Conservation (phyloP, 1,140 invertebrate genomes). For the Microplitis mediator region DNA sequence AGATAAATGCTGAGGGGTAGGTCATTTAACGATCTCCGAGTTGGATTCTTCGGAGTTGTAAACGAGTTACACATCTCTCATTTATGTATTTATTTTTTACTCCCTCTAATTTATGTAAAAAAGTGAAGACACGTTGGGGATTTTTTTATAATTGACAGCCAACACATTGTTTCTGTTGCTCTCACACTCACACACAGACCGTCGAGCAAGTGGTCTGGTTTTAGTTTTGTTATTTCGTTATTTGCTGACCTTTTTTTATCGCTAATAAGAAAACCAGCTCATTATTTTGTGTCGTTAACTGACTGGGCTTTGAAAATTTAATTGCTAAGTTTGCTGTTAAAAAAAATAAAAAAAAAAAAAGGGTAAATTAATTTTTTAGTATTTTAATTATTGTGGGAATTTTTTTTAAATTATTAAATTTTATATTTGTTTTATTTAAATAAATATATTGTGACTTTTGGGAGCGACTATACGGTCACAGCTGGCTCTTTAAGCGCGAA, state of each 20-base stretch:
- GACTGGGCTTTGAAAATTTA: conserved; percentile 24
- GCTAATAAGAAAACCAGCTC: background rate
- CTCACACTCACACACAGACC: conserved; percentile 2
- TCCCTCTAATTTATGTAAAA: background rate
- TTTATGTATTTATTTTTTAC: conserved; percentile 22
- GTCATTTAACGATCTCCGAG: conserved; percentile 44
- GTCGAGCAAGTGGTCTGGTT: background rate
- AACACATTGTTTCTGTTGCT: conserved; percentile 41
- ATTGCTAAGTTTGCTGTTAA: conserved; percentile 26
- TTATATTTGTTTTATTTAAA: conserved; percentile 17
- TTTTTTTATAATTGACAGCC: conserved; percentile 11
- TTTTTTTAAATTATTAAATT: too few relatives aligned
- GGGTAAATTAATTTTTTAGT: too few relatives aligned
- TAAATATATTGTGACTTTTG: conserved; percentile 37
- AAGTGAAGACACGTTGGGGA: background rate
- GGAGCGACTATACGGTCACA: too few relatives aligned
- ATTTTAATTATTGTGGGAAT: too few relatives aligned
- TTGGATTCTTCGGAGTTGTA: conserved; percentile 59
- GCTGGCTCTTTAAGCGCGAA: background rate
- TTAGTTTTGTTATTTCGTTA: background rate
- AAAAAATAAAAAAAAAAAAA: too few relatives aligned
- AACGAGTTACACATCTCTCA: conserved; percentile 45
- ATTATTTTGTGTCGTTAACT: conserved; percentile 31
- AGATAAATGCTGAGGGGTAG: conserved; percentile 30
- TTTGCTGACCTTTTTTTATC: background rate